Base-by-base conservation (phyloP, 2,113 vertebrate species). In the Gymnarchus niloticus region DNA sequence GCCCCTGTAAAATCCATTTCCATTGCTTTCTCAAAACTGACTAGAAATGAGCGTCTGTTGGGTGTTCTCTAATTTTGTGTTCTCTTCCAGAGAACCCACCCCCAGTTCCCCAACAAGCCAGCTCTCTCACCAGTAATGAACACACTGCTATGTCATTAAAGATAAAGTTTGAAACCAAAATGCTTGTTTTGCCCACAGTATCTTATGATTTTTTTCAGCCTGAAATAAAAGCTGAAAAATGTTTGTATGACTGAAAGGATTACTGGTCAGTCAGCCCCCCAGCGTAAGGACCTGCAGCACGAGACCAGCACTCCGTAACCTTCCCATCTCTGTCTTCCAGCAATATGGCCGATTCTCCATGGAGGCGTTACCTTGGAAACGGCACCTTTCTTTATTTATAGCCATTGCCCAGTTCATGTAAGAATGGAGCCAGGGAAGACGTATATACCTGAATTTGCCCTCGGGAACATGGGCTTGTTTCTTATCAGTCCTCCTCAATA, bases 311-410 rank as follows among this genome's bases (percentile, higher is more conserved):
- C 28, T n/a, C 83, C 77, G 41, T 56, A 76, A 56, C 85, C 84
- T 83, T 83, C 56, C 44, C 61, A 83, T 78, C 84, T 89, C 86
- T 80, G 85, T 83, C 83, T 69, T 89, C 87, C 86, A 65, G 90
- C 88, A 91, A 86, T 83, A 92, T 92, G 92, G 91, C 91, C 87
- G 88, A 90, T 90, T 92, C 94, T 93, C 93, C 86, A 88, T 86
- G 87, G 93, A 93, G 90, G 91, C 88, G 93, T 95, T 94, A 93
- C 94, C 94, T 91, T 94, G 94, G 94, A 93, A 95, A 95, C 94
- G 89, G 91, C 90, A 92, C 91, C 91, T 93, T 93, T 92, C 92
- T 93, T 94, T 85, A 94, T 94, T 95, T 93, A 93, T 94, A 94
- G 92, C 89, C 90, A 88, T 88, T 33, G 81, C 87, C 41, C 87